Base-by-base conservation (phyloP, 2,797 vertebrate species). In the Macropodus opercularis region DNA sequence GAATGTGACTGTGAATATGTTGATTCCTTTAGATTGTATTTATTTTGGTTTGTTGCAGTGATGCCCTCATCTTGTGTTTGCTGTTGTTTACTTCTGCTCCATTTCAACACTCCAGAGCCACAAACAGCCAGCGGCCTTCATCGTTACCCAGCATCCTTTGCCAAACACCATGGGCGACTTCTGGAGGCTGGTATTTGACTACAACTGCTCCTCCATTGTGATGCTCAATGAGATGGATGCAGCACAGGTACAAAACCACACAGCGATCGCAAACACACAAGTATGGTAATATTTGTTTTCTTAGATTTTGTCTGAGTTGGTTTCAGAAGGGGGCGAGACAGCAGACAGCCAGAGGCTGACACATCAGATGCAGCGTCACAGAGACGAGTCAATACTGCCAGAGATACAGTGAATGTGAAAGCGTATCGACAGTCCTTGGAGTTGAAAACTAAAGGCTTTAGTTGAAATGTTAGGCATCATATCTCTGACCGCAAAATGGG, bases 201-300 rank as follows among this genome's bases (percentile, higher is more conserved):
- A 99, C 78, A 96, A 98, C 92, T 99, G 97, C 89, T 97, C 96
- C 42, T 97, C 97, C 0, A 94, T 99, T 10, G 95, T 99, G 65
- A 98, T 98, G 97, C 91, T 99, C 59, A 99, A 98, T 1, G 97
- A 99, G 87, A 95, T 99, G 95, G 96, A 99, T 41, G 93, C 96
- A 8, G 92, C 94, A 0, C 97, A 98, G 94, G 97, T 97, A 72
- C 3, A n/a, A 18, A 2, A 44, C 29, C 31, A 39, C 53, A 47
- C 24, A 42, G 3, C 13, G 31, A 10, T 24, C 19, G 42, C 47
- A 38, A 8, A 54, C 3, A 39, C 10, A 7, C 31, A 8, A 1
- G 6, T 8, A 36, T 17, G 6, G 6, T 2, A 17, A 15, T 35
- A 15, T 5, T 1, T 36, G 13, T 23, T 52, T 39, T 26, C 19